Base-by-base conservation (phyloP, 2,113 vertebrate genomes). In the Actenoides lindsayi region DNA sequence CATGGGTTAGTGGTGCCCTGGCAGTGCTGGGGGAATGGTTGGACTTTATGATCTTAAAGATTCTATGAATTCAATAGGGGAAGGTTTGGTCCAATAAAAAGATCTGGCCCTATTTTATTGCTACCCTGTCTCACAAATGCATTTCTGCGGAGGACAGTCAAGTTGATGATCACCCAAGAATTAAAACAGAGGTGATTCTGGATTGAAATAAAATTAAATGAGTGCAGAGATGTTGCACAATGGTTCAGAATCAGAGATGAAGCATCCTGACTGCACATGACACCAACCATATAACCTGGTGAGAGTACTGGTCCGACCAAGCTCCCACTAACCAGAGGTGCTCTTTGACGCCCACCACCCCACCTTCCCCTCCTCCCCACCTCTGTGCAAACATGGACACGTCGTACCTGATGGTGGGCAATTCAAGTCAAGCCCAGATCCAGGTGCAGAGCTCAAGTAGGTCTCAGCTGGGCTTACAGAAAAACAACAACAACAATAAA, bases 151-250 rank as follows among this genome's bases (percentile, higher is more conserved):
- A 62, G 35, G 37, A 18, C 23, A 7, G 17, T 16, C 10, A 11
- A 67, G 30, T 3, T 31, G 16, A 11, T 12, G 11, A 54, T 9
- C 7, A 2, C 1, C 19, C 6, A 37, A 41, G 11, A 48, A 44
- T 68, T 9, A 54, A 89, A 63, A 33, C 39, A 9, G 3, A 30
- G 13, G 35, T 30, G 42, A 31, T 68, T 48, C 39, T 39, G 42
- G 51, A 56, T 51, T 25, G 57, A 25, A 59, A 8, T 20, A 19
- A 25, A 85, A 37, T 0, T 0, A 23, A 37, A 20, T 0, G 1
- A 35, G 11, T 6, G 30, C 39, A 39, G 42, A 0, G 3, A 12
- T 25, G 13, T 23, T 19, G 23, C 27, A 11, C 16, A 39, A 10
- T 2, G 13, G n/a, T 5, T 23, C 1, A 15, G 60, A 63, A 31